Evolutionary conservation across 37 sponge, comb jelly and placozoan genomes (phyloP).

Genomic region (Aphrocallistes beatrix): DNA sequence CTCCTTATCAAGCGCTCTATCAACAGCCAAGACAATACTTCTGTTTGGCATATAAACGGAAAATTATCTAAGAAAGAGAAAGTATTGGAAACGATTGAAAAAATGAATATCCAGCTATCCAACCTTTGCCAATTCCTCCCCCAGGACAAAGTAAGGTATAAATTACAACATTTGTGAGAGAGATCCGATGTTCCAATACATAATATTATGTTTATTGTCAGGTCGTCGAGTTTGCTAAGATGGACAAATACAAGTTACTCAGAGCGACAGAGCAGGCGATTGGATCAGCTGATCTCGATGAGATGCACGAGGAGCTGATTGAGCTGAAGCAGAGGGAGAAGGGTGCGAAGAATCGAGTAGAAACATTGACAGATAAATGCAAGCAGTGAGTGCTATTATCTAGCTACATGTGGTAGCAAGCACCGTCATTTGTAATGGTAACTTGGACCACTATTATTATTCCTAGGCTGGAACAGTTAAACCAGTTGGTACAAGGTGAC

Average conservation of each 20-base stretch:
- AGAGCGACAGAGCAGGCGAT: slow-evolving; percentile 83
- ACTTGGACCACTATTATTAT: too few relatives aligned
- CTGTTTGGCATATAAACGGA: slow-evolving; percentile 79
- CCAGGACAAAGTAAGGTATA: slow-evolving; percentile 39
- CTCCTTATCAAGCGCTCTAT: slow-evolving; percentile 42
- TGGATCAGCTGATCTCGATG: slow-evolving; percentile 37
- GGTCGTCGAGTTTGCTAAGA: slow-evolving; percentile 95
- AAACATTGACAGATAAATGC: background rate
- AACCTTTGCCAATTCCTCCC: slow-evolving; percentile 96
- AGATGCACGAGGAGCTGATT: slow-evolving; percentile 51
- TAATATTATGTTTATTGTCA: background rate
- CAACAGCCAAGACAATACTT: slow-evolving; percentile 41
- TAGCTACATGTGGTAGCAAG: too few relatives aligned
- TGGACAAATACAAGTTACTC: slow-evolving; percentile 60
- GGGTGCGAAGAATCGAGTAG: background rate
- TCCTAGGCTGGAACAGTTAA: slow-evolving; percentile 33
- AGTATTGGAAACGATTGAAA: slow-evolving; percentile 39
- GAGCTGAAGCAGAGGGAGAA: slow-evolving; percentile 21
- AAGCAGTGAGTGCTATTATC: background rate
- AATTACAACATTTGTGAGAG: background rate
- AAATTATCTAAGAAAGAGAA: background rate
- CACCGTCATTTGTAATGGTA: too few relatives aligned
- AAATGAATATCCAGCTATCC: slow-evolving; percentile 73
- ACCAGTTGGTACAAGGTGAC: slow-evolving; percentile 57
- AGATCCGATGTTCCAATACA: background rate